Conservation (phyloP, 2,888 invertebrate species). For the Chymomyza fuscimana region DNA sequence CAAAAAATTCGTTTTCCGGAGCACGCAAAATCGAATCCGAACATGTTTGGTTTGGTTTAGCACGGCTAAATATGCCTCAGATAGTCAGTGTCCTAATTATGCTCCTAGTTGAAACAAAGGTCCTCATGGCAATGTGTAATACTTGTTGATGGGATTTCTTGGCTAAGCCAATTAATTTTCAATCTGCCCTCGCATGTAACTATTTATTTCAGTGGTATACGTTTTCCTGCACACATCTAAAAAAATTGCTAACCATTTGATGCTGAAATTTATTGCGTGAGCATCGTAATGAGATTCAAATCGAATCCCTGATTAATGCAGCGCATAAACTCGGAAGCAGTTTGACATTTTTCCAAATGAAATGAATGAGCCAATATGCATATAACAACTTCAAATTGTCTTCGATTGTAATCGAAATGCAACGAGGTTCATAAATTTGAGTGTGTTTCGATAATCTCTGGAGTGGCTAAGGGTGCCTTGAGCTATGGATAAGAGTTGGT, state of each 20-base stretch:
- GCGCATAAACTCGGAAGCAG: conserved; percentile 54
- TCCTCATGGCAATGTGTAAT: no score
- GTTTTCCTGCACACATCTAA: neutral
- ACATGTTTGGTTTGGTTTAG: no score
- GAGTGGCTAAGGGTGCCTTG: no score
- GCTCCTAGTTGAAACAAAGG: no score
- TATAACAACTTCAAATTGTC: conserved; percentile 5
- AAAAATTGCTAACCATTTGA: conserved; percentile 67
- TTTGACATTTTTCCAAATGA: conserved; percentile 25
- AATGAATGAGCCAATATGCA: conserved; percentile 7
- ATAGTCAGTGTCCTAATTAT: no score
- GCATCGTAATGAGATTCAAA: conserved; percentile 67
- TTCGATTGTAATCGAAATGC: neutral
- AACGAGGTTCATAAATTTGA: neutral
- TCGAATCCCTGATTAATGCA: conserved; percentile 70
- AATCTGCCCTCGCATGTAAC: no score
- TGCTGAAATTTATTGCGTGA: conserved; percentile 63
- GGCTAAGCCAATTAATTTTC: neutral
- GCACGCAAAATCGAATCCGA: no score
- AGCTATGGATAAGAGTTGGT: no score
- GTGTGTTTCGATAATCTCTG: no score
- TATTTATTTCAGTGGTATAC: neutral
- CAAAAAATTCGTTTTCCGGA: no score
- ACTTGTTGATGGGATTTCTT: no score
- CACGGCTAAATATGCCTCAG: no score